A percentile compares a stretch with the other conserved stretches of the same genome.
phyloP scores from a whole-genome alignment of 2,113 vertebrate genomes.

The Butorides virescens region DNA sequence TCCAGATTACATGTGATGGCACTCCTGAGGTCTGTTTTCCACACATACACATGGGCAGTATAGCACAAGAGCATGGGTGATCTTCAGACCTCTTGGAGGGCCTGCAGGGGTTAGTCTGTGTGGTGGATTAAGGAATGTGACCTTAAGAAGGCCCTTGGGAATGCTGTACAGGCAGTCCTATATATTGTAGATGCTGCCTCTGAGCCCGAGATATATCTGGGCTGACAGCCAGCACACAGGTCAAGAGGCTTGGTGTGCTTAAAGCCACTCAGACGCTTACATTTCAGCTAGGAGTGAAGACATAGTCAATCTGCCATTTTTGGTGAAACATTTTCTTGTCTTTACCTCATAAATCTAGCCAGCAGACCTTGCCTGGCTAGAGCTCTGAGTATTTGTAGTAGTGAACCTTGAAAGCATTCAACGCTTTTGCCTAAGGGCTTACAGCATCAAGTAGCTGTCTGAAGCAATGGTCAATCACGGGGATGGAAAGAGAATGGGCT shows the following conservation, averaged over 20 bases:
- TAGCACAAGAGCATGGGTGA: background rate
- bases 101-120: background rate
- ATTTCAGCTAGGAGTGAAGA: background rate
- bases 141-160: background rate
- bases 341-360: background rate
- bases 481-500: background rate
- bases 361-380: background rate
- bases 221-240: background rate
- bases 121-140: background rate
- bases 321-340: background rate
- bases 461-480: background rate
- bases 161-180: background rate
- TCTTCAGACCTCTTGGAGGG: background rate
- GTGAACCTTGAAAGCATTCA: background rate
- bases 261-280: background rate
- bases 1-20: background rate
- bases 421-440: background rate
- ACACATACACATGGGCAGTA: background rate
- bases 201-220: background rate
- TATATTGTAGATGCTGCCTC: background rate
- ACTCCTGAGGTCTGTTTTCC: background rate
- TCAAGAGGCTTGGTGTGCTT: background rate
- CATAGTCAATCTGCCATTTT: background rate
- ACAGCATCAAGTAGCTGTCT: background rate
- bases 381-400: background rate